Evolutionary conservation across 2,797 vertebrate species (phyloP), one percentile per base, ranked within the genome.

Genomic region (Peromyscus eremicus): DNA sequence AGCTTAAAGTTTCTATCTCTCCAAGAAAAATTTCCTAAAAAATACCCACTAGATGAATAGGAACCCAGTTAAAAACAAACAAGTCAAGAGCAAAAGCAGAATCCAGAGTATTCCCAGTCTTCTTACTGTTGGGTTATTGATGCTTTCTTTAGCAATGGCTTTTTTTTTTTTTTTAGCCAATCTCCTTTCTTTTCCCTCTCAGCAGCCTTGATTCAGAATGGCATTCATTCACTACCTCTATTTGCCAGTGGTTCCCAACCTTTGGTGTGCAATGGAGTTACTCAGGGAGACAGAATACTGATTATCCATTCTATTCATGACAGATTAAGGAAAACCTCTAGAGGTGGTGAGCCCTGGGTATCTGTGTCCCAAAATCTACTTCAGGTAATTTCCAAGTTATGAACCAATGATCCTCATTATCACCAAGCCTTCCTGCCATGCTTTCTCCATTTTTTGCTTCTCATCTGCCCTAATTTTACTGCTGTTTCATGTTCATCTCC

Each of bases 331-430:
- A 80, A 83, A 80, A 46, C 81, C 5, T 76, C 43, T 90, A 86
- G 8, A 5, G 4, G 11, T 81, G 84, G 79, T 21, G 25, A 92
- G 76, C 95, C 32, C 19, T 73, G 79, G 27, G 29, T 93, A 71
- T 90, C 55, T 77, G n/a, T 77, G 84, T 84, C 94, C 93, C 73
- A 27, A 95, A 94, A 92, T 73, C 34, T 80, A 27, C 84, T 95
- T 71, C 90, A 60, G 21, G 23, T 75, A 32, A 94, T 84, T 95
- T 55, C 13, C 76, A 94, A 66, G 5, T 64, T 91, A 62, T 95
- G 52, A 89, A 82, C 25, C 52, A 91, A 17, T 52, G 80, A 85
- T 81, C 19, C 16, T 92, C 2, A 94, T 83, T 57, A 89, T 17
- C 34, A 64, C 12, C 43, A 27, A 76, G 81, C 6, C 84, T 17